Base-by-base conservation (phyloP, 2,888 invertebrate genomes). In the Oegoconia quadripuncta region DNA sequence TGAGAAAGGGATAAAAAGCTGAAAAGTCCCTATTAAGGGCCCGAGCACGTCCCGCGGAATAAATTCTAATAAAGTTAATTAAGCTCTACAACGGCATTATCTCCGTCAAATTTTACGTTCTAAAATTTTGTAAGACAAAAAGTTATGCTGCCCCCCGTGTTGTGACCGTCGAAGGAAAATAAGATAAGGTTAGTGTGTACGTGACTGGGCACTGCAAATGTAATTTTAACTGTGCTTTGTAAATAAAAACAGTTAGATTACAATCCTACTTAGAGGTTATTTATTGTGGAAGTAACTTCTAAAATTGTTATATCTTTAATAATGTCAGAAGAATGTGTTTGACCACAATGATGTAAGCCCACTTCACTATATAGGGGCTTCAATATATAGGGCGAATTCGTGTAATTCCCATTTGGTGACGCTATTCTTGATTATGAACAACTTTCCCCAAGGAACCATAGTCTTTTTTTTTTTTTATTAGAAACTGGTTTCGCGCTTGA, bases 61-160 rank as follows among this genome's bases (percentile, higher is more conserved):
- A 83, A 82, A 84, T 83, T 83, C 74, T 74, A 83, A 82, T 83
- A 76, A 82, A 80, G 67, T 83, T 86, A 83, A 86, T 84, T 81
- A 86, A 83, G 75, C 68, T 66, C 63, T 80, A 64, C 65, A 59
- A 60, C 55, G 66, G 73, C 62, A 77, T 79, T 84, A 84, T 84
- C 83, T 81, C 62, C 55, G 68, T 73, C 67, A 76, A 79, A 74
- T 63, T 75, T 67, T 62, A 64, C 64, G 67, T 64, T 65, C 65
- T 66, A 56, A 34, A 42, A 70, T 76, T 78, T 80, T 74, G 71
- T 78, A 74, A 73, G 55, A 62, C 59, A 68, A 74, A 77, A 66
- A 63, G 61, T 59, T 59, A n/a, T n/a, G n/a, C n/a, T 56, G 34
- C 55, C 55, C 50, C 54, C 27, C 37, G 46, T 39, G 34, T 41